phyloP scores from a whole-genome alignment of 2,797 vertebrate species.

The Siniperca obscura region DNA sequence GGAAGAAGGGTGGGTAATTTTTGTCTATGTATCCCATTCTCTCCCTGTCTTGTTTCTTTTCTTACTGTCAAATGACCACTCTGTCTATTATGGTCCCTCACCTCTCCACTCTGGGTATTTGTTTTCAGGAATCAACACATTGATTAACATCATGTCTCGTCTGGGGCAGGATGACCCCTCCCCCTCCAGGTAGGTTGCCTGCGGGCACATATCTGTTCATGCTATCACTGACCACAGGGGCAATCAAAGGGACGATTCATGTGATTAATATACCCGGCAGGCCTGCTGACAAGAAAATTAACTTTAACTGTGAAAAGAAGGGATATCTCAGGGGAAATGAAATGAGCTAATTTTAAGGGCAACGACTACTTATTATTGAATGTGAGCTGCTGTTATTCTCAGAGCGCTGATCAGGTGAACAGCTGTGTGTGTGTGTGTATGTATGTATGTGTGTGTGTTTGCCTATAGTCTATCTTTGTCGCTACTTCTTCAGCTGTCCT shows the following conservation, averaged over 20 bases:
- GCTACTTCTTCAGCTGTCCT: slow-evolving; percentile 17
- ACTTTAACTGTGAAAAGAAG: slow-evolving; percentile 68
- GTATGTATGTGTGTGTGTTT: not conserved
- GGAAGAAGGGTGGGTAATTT: slow-evolving; percentile 91
- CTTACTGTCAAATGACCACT: not conserved
- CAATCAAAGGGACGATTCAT: slow-evolving; percentile 64
- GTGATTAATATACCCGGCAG: slow-evolving; percentile 76
- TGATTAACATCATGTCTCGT: slow-evolving; percentile 99
- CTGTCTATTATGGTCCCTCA: not conserved
- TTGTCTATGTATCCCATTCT: not conserved
- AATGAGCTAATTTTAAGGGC: slow-evolving; percentile 72
- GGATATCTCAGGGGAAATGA: slow-evolving; percentile 58
- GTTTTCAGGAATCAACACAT: slow-evolving; percentile 93
- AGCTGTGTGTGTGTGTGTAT: not conserved
- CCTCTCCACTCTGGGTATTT: slow-evolving; percentile 1
- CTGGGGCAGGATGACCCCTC: slow-evolving; percentile 98
- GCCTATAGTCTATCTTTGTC: slow-evolving; percentile 3
- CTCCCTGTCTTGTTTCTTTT: not conserved
- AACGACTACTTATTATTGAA: slow-evolving; percentile 48
- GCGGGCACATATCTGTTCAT: slow-evolving; percentile 62
- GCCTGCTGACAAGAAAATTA: slow-evolving; percentile 81
- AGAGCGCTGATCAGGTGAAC: slow-evolving; percentile 29
- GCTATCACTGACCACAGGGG: slow-evolving; percentile 70
- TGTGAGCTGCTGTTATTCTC: slow-evolving; percentile 53
- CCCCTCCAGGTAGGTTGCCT: slow-evolving; percentile 91